phyloP scores from a whole-genome alignment of 1,140 invertebrate genomes.

The Drosophila seguyi region DNA sequence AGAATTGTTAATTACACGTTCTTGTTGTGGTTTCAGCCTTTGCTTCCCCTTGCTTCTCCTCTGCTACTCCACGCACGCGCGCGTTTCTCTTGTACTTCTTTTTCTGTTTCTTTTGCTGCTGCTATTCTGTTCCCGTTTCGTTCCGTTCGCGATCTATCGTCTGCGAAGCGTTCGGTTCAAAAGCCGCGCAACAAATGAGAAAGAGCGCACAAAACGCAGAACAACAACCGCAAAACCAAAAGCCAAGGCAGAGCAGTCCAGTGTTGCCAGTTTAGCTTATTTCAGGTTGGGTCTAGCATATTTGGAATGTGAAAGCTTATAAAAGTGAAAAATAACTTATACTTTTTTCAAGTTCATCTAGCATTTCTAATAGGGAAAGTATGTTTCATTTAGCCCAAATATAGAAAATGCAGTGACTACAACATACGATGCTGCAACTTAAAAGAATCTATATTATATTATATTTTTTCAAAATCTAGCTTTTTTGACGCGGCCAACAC shows the following conservation, averaged over 20 bases:
- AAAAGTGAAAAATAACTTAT: too few relatives aligned
- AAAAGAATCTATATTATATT: neutral
- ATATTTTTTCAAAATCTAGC: neutral
- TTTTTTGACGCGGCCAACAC: neutral
- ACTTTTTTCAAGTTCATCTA: too few relatives aligned
- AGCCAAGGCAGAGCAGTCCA: slow-evolving; percentile 21
- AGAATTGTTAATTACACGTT: slow-evolving; percentile 64
- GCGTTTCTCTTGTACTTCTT: slow-evolving; percentile 35
- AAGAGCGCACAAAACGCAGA: slow-evolving; percentile 64
- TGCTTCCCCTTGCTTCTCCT: slow-evolving; percentile 15
- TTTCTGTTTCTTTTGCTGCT: slow-evolving; percentile 10
- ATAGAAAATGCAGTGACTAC: too few relatives aligned
- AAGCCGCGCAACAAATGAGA: slow-evolving; percentile 77
- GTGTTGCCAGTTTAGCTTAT: neutral
- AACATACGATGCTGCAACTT: too few relatives aligned
- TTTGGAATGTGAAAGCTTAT: neutral
- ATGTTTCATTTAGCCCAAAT: too few relatives aligned
- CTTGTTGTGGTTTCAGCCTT: slow-evolving; percentile 16
- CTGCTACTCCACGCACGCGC: slow-evolving; percentile 61
- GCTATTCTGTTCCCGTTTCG: slow-evolving; percentile 15
- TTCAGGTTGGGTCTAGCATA: neutral
- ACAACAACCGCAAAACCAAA: slow-evolving; percentile 42
- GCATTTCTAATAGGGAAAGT: too few relatives aligned
- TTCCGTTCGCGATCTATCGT: slow-evolving; percentile 39
- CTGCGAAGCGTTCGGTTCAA: slow-evolving; percentile 68